A percentile compares a stretch with the other conserved stretches of the same genome.
phyloP scores from a whole-genome alignment of 2,888 invertebrate genomes.

The Rotaria macrura region DNA sequence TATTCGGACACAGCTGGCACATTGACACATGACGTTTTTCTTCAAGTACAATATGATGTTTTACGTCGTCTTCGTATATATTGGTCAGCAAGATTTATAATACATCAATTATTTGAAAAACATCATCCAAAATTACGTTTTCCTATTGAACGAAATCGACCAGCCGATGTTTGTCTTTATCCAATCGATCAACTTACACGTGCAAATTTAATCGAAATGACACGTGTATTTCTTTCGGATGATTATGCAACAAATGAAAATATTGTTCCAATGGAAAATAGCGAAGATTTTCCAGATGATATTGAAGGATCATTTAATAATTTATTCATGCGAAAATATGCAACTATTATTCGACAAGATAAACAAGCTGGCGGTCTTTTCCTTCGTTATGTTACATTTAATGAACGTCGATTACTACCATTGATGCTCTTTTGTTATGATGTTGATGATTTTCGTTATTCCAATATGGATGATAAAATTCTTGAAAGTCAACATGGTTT shows the following conservation, averaged over 20 bases:
- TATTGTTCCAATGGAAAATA: not conserved
- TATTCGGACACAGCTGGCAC: constrained; percentile 47
- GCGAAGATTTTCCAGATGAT: not conserved
- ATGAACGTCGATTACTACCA: constrained; percentile 18
- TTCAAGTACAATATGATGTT: constrained; percentile 49
- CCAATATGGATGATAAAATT: constrained; percentile 11
- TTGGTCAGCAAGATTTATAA: constrained; percentile 42
- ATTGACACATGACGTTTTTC: constrained; percentile 46
- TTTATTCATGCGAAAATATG: constrained; percentile 18
- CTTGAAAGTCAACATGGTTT: constrained; percentile 30
- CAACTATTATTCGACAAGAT: constrained; percentile 24
- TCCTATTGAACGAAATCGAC: constrained; percentile 4
- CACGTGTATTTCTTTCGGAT: not conserved
- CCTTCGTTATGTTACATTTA: constrained; percentile 27
- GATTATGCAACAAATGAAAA: constrained; percentile 22
- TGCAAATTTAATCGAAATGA: not conserved
- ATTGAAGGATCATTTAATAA: not conserved
- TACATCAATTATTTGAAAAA: constrained; percentile 23
- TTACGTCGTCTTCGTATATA: constrained; percentile 46
- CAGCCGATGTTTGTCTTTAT: constrained; percentile 22
- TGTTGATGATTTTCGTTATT: constrained; percentile 28
- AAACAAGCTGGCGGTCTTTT: constrained; percentile 33
- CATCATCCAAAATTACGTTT: constrained; percentile 3
- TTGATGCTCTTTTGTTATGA: constrained; percentile 33
- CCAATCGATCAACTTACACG: not conserved